Percentiles rank a stretch among this genome's conserved stretches.
Evolutionary conservation across 92 coral and sea anemone genomes (phyloP).

Genomic region (Isaurus tuberculatus): DNA sequence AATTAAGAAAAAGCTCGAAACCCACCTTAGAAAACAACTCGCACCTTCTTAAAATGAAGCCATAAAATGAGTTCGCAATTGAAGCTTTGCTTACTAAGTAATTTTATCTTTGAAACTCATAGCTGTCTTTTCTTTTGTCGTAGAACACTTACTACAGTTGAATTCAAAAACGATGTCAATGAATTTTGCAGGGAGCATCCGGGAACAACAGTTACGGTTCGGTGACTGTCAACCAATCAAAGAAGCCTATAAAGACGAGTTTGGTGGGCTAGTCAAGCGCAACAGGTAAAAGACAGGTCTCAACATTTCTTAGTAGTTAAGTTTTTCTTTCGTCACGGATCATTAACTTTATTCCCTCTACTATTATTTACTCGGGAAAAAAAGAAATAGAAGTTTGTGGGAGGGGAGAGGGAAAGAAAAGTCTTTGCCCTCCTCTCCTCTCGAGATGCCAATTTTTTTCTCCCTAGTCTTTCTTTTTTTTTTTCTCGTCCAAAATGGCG

Average conservation of each 20-base stretch:
- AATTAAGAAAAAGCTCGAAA: background rate
- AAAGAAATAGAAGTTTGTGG: too few species aligned
- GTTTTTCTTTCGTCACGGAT: constrained; percentile 3
- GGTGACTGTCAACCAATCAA: constrained; percentile 11
- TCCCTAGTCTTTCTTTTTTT: too few species aligned
- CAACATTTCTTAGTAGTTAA: constrained; percentile 6
- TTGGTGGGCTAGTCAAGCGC: constrained; percentile 6
- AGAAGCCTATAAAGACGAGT: background rate
- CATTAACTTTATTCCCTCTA: background rate
- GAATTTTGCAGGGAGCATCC: constrained; percentile 39
- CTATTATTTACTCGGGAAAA: too few species aligned
- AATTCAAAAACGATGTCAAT: constrained; percentile 12
- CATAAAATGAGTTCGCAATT: background rate
- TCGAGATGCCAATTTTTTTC: too few species aligned
- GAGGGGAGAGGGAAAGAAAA: too few species aligned
- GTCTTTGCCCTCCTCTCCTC: too few species aligned
- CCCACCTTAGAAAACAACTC: background rate
- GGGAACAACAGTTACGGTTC: background rate
- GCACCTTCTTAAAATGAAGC: background rate
- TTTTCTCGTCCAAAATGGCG: too few species aligned
- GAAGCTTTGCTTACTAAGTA: constrained; percentile 7
- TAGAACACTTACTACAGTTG: background rate
- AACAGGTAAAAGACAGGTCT: constrained; percentile 42
- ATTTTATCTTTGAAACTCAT: constrained; percentile 13
- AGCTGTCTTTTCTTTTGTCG: constrained; percentile 28